phyloP scores from a whole-genome alignment of 2,113 vertebrate genomes.

The Urocitellus parryii region DNA sequence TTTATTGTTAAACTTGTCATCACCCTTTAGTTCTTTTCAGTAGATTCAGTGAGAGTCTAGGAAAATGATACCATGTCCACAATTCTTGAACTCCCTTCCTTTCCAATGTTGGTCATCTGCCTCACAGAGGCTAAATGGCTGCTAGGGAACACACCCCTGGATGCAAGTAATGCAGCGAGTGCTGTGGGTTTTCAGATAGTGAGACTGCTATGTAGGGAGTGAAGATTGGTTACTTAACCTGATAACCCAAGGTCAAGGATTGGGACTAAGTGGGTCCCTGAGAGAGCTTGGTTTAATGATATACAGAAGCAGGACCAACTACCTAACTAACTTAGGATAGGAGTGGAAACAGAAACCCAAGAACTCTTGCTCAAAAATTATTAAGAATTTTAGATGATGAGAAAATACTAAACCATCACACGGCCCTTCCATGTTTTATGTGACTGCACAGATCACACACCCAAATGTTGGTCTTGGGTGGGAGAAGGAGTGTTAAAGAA shows the following conservation, averaged over 20 bases:
- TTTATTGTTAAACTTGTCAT: background rate
- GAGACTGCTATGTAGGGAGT: background rate
- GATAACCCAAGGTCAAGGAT: background rate
- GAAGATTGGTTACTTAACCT: background rate
- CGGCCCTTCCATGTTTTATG: background rate
- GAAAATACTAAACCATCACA: background rate
- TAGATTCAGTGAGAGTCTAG: background rate
- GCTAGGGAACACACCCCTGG: background rate
- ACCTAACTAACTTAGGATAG: background rate
- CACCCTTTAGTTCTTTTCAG: background rate
- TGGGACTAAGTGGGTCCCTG: background rate
- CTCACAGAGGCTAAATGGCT: background rate
- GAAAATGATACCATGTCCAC: background rate
- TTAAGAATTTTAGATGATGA: background rate
- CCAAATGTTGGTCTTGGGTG: background rate
- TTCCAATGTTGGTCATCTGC: background rate
- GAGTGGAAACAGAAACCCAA: background rate
- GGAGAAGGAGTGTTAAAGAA: background rate
- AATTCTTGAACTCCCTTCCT: background rate
- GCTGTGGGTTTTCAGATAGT: background rate
- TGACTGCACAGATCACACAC: background rate
- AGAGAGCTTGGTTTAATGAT: background rate
- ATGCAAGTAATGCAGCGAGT: background rate
- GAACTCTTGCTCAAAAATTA: background rate
- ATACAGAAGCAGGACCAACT: background rate